Percentiles rank a stretch among this genome's conserved stretches.
Evolutionary conservation across 2,888 invertebrate genomes (phyloP).

Genomic region (Hirtodrosophila confusa): DNA sequence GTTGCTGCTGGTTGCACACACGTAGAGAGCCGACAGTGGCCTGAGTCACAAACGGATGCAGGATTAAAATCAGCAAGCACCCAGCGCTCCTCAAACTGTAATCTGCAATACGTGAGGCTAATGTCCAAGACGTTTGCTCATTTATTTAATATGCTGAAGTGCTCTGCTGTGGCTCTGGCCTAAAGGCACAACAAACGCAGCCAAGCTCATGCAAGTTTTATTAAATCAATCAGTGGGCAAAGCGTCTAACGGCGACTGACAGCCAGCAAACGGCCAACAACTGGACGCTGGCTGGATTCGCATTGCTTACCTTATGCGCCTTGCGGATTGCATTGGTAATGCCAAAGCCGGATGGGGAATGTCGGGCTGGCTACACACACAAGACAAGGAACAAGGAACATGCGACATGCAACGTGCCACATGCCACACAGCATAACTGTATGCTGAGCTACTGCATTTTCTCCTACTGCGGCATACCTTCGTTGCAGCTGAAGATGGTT

Average conservation of each 20-base stretch:
- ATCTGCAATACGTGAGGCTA: constrained; percentile 42
- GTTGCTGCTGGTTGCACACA: constrained; percentile 23
- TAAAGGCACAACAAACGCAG: constrained; percentile 30
- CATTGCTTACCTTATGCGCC: constrained; percentile 63
- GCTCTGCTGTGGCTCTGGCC: constrained; percentile 28
- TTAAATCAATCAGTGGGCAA: constrained; percentile 77
- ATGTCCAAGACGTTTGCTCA: constrained; percentile 51
- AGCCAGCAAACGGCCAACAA: constrained; percentile 26
- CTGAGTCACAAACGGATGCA: constrained; percentile 37
- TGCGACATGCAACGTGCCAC: constrained; percentile 36
- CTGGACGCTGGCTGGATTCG: constrained; percentile 26
- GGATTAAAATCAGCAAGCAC: constrained; percentile 40
- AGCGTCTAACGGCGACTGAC: constrained; percentile 72
- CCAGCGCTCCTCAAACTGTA: constrained; percentile 56
- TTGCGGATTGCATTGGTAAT: constrained; percentile 64
- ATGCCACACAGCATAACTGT: constrained; percentile 38
- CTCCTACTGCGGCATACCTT: constrained; percentile 10
- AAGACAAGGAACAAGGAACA: constrained; percentile 47
- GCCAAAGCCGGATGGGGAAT: constrained; percentile 70
- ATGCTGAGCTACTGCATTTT: constrained; percentile 28
- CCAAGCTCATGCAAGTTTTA: constrained; percentile 66
- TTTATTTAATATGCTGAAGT: constrained; percentile 66
- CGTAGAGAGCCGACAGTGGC: neutral
- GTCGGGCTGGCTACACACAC: constrained; percentile 27
- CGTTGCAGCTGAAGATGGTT: neutral